These are phyloP conservation scores for Uria aalge DNA, from an alignment of 2,113 vertebrate species.

Conservation along the genomic window DNA sequence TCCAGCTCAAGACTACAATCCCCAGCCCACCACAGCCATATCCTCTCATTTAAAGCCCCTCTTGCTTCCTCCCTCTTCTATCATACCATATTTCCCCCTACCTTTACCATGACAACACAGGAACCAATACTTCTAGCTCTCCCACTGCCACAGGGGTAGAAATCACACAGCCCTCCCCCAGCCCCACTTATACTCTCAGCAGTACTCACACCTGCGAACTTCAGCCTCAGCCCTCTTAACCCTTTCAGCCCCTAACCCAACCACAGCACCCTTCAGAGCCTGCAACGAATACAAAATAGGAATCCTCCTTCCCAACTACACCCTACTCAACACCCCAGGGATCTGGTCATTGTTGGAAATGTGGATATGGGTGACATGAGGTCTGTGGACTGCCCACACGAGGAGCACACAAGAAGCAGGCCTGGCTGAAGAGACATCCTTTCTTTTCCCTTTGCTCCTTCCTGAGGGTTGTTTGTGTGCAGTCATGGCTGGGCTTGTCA, in stretches of 20 bases:
- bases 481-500: neutral
- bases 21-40: neutral
- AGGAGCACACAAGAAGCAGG: neutral
- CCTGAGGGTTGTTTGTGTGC: fast-evolving
- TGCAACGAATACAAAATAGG: neutral
- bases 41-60: neutral
- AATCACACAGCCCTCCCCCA: neutral
- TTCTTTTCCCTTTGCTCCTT: neutral
- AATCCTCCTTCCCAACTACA: neutral
- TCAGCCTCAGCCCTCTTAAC: neutral
- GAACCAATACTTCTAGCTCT: neutral
- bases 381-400: neutral
- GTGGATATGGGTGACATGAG: neutral
- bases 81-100: neutral
- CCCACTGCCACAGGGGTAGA: fast-evolving
- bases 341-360: neutral
- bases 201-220: neutral
- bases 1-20: neutral
- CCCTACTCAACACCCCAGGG: too few species aligned
- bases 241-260: neutral
- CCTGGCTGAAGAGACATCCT: neutral
- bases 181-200: neutral
- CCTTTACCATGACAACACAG: neutral
- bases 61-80: neutral
- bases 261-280: neutral